Evolutionary conservation across 2,888 invertebrate genomes (phyloP), one percentile per base, ranked within the genome.

Genomic region (Rhimphoctona megacephalus): DNA sequence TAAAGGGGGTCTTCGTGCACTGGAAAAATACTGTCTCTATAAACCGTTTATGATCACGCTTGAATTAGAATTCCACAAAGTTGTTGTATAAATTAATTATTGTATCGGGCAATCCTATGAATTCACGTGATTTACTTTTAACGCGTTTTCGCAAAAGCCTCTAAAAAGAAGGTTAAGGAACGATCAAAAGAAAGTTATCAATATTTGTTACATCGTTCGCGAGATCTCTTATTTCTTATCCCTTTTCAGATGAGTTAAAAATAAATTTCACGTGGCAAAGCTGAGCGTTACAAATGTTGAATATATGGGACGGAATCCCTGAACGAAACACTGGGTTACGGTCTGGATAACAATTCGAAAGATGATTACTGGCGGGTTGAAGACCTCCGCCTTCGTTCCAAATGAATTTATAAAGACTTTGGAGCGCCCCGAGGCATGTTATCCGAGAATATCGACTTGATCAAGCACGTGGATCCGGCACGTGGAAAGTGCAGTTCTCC

Each of bases 401-500:
- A 91, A 92, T 92, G 90, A 92, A 91, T 92, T 91, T 92, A 91
- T 91, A 91, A 90, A 82, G 87, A 43, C 57, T 61, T 19, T 33
- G 46, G 67, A 66, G 39, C 8, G 8, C 72, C 43, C 46, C 8
- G 17, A 49, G 76, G 64, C 64, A 0, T 36, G 14, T 57, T 76
- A 80, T 74, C 39, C 69, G 25, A 49, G 66, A 69, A 52, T 49
- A 82, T 89, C 88, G 14, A 78, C 36, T 70, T 17, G 67, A 67
- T 72, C 64, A 57, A 49, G 43, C 77, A 70, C 76, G 77, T 79
- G 69, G 69, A 79, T 76, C 73, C 77, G 66, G 72, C 72, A 81
- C 85, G 81, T 77, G 81, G 81, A 77, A 49, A 7, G 73, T 19
- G 85, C 84, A 87, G 36, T 8, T 52, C 81, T 67, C 82, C 86